Evolutionary conservation across 1,140 invertebrate genomes (phyloP).

Genomic region (Apis florea): DNA sequence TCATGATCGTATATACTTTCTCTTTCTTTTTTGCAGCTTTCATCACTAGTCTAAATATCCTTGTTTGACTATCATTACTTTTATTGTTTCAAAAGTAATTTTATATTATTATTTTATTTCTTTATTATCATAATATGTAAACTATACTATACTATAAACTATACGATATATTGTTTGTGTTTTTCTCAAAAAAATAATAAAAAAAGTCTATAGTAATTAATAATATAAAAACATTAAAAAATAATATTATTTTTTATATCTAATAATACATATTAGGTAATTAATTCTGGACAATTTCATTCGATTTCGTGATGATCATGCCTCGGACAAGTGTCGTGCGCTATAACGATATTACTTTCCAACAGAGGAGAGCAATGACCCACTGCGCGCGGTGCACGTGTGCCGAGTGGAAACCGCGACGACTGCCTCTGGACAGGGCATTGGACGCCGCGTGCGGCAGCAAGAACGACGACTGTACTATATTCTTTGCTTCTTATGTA

Average conservation of each 20-base stretch:
- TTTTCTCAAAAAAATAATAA: no score
- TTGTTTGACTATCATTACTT: neutral
- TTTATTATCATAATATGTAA: neutral
- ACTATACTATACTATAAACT: neutral
- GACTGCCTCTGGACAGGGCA: conserved; percentile 70
- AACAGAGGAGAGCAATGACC: conserved; percentile 75
- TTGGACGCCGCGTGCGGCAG: conserved; percentile 70
- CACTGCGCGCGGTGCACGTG: conserved; percentile 76
- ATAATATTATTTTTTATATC: neutral
- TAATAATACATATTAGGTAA: neutral
- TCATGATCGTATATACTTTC: neutral
- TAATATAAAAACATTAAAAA: neutral
- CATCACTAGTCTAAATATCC: neutral
- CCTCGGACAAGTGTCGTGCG: conserved; percentile 41
- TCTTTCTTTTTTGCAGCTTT: conserved; percentile 4
- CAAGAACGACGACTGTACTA: conserved; percentile 23
- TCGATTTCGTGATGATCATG: conserved; percentile 31
- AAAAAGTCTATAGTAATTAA: neutral
- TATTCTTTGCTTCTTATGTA: neutral
- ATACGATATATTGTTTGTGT: no score
- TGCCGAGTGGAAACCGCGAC: conserved; percentile 70
- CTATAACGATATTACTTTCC: conserved; percentile 69
- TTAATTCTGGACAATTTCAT: conserved; percentile 15
- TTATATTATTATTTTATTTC: neutral
- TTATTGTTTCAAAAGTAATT: neutral